These are phyloP conservation scores for Falco peregrinus DNA, from an alignment of 2,797 vertebrate genomes.

Conservation along the genomic window DNA sequence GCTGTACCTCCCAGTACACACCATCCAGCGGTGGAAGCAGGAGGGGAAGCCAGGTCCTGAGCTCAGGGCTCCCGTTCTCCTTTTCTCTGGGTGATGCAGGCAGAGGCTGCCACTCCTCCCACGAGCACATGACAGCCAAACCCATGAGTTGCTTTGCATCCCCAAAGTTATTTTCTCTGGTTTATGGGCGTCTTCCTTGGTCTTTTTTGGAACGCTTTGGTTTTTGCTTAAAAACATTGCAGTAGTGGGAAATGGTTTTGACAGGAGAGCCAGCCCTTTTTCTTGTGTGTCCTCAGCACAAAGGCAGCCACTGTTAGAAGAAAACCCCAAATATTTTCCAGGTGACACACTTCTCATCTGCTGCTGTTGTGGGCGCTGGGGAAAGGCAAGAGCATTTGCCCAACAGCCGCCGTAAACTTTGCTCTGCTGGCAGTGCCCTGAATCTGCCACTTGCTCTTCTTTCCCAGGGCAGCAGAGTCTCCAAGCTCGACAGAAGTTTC, in stretches of 20 bases:
- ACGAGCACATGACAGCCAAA: background rate
- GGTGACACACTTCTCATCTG: background rate
- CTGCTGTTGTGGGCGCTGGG: background rate
- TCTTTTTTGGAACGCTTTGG: background rate
- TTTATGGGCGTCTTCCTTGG: background rate
- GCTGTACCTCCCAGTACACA: background rate
- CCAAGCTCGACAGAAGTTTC: background rate
- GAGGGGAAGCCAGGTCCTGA: background rate
- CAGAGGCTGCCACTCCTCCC: background rate
- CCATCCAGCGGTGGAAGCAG: background rate
- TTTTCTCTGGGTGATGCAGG: background rate
- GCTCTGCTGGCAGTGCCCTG: background rate
- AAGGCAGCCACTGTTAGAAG: background rate
- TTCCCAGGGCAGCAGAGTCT: background rate
- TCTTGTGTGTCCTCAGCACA: background rate
- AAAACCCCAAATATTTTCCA: conserved; percentile 4
- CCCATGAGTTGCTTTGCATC: background rate
- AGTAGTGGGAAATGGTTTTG: background rate
- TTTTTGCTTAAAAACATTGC: background rate
- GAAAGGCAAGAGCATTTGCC: background rate
- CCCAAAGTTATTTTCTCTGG: background rate
- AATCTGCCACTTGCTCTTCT: background rate
- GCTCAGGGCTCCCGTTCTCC: background rate
- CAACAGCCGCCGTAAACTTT: background rate
- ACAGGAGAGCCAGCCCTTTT: background rate